Conservation (phyloP, 92 coral and sea anemone species). For the Galaxea fascicularis region DNA sequence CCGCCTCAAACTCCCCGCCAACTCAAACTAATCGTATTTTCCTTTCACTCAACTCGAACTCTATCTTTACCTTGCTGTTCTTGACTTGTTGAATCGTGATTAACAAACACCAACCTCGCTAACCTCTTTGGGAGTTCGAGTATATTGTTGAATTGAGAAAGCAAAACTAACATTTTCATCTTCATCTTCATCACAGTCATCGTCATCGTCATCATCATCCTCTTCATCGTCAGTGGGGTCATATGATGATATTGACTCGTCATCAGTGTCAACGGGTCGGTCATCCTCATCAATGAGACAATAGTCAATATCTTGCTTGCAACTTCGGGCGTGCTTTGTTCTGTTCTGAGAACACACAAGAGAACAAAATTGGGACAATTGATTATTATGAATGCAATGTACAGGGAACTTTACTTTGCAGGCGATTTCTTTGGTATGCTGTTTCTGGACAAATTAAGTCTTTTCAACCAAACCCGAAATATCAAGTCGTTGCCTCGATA, state of each 20-base stretch:
- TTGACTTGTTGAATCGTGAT: neutral
- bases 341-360: conserved; percentile 23
- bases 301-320: conserved; percentile 14
- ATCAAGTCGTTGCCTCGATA: too few relatives aligned
- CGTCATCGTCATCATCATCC: conserved; percentile 8
- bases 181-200: neutral
- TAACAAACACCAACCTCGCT: conserved; percentile 1
- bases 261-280: conserved; percentile 22
- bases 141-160: conserved; percentile 1
- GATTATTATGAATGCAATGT: too few relatives aligned
- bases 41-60: conserved; percentile 5
- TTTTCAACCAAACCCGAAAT: too few relatives aligned
- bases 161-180: conserved; percentile 12
- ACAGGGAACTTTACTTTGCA: conserved; percentile 23
- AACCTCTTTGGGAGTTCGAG: conserved; percentile 8
- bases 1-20: neutral
- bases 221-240: conserved; percentile 18
- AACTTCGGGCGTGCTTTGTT: conserved; percentile 26
- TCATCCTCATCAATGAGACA: conserved; percentile 27
- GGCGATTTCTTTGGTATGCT: conserved; percentile 4
- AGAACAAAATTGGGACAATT: conserved; percentile 18
- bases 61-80: conserved; percentile 1
- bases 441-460: conserved; percentile 16
- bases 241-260: conserved; percentile 29
- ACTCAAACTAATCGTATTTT: conserved; percentile 19